Evolutionary conservation across 2,797 vertebrate genomes (phyloP), one percentile per base, ranked within the genome.

Genomic region (Onychomys arenicola): DNA sequence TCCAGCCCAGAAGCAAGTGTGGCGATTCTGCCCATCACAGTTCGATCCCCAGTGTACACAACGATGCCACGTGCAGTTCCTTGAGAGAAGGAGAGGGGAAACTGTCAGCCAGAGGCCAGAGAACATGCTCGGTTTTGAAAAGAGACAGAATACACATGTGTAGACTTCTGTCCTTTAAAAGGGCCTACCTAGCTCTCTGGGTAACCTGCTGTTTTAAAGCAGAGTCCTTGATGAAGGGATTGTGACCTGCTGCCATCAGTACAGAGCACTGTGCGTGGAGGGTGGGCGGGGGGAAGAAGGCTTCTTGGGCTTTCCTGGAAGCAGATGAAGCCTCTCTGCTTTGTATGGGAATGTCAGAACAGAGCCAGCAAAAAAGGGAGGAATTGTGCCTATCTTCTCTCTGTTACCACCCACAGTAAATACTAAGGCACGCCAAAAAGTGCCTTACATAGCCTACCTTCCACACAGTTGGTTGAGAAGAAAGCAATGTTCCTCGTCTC

Each of bases 401-500:
- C 55, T 8, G 23, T 25, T 14, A 65, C 37, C 2, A 21, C 61
- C 43, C 32, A 19, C 32, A 63, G 49, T 11, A 76, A 76, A 71
- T 0, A 77, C 61, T 59, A 49, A 0, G 0, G 27, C 0, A 0
- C 14, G 40, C 29, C 1, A 6, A n/a, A 46, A 0, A 32, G 32
- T 0, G 43, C 63, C 67, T 46, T 5, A 14, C 55, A 55, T 0
- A 37, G 21, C 11, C 40, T 94, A 99, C 99, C 99, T 99, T 99
- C 99, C 78, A 99, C 99, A 90, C 99, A 99, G 98, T 99, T 99
- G 94, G 99, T 99, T 27, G 99, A 99, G 96, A 99, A 99, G 98
- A 99, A 99, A n/a, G 99, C 99, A 32, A 99, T 99, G 98, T 99
- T 99, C 94, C 99, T 99, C 0, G 99, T 99, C 98, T 99, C 99